These are phyloP conservation scores for Criorhina ranunculi DNA, from an alignment of 2,888 invertebrate species.

Conservation along the genomic window DNA sequence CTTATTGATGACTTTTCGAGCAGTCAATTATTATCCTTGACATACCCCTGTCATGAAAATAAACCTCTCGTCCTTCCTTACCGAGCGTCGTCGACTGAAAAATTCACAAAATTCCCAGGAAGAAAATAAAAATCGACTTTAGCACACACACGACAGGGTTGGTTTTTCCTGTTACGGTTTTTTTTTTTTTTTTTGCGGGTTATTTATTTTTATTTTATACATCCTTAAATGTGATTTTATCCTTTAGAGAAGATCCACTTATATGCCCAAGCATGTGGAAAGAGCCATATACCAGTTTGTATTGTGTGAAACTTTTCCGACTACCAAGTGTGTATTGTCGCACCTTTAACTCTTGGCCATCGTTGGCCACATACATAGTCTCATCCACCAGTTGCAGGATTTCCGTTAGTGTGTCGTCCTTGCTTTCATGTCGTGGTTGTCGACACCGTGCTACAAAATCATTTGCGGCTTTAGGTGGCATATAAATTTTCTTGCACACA, in stretches of 20 bases:
- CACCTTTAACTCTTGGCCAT: conserved; percentile 60
- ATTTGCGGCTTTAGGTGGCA: conserved; percentile 45
- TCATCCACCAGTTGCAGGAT: conserved; percentile 63
- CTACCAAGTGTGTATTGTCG: conserved; percentile 37
- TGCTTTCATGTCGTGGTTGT: conserved; percentile 26
- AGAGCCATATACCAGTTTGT: conserved; percentile 28
- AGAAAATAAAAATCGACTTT: conserved; percentile 3
- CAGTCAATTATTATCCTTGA: conserved; percentile 58
- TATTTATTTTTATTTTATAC: conserved; percentile 67
- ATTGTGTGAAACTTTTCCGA: conserved; percentile 21
- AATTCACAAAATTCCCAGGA: conserved; percentile 19
- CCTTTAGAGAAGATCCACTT: conserved; percentile 50
- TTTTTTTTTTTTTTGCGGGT: conserved; percentile 24
- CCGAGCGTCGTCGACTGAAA: conserved; percentile 13
- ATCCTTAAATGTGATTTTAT: conserved; percentile 60
- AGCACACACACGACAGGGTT: conserved; percentile 28
- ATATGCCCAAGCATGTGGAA: conserved; percentile 49
- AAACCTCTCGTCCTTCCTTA: background rate
- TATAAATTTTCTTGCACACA: conserved; percentile 32
- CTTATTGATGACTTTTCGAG: conserved; percentile 64
- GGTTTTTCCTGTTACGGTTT: conserved; percentile 16
- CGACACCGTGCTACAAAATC: conserved; percentile 39
- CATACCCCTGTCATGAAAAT: conserved; percentile 42
- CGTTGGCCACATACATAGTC: conserved; percentile 8
- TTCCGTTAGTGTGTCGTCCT: conserved; percentile 39